Conservation (phyloP, 2,888 invertebrate species). For the Tipula lateralis region DNA sequence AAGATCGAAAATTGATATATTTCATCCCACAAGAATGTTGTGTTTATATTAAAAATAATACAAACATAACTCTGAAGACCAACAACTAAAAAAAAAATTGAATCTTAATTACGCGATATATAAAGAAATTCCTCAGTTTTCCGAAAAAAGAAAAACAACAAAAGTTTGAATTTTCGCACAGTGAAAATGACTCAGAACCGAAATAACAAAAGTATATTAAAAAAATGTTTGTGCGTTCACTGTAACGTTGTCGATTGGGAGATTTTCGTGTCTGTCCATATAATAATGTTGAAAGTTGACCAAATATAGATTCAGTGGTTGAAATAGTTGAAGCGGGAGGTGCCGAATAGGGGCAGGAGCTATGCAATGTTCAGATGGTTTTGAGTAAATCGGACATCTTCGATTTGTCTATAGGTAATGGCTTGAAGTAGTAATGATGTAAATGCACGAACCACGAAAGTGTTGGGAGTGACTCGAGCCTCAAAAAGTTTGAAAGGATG, state of each 20-base stretch:
- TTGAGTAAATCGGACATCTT: no score
- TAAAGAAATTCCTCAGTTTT: slow-evolving; percentile 4
- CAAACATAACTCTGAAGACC: background rate
- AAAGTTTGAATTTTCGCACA: background rate
- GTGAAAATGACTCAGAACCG: background rate
- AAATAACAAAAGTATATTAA: background rate
- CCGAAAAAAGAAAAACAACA: background rate
- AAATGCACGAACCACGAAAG: no score
- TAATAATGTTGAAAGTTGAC: no score
- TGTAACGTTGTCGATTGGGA: background rate
- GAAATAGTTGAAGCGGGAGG: no score
- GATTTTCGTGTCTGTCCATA: background rate
- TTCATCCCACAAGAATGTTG: background rate
- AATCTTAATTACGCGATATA: slow-evolving; percentile 13
- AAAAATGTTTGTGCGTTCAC: background rate
- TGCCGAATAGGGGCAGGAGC: no score
- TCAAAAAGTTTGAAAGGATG: no score
- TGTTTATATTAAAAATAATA: slow-evolving; percentile 7
- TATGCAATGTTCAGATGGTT: no score
- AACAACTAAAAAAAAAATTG: background rate
- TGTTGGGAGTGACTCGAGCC: no score
- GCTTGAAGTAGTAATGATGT: no score
- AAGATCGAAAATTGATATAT: background rate
- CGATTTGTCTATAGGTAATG: no score
- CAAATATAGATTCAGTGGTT: no score